These are phyloP conservation scores for Plagodis dolabraria DNA, from an alignment of 2,888 invertebrate species.

Conservation along the genomic window DNA sequence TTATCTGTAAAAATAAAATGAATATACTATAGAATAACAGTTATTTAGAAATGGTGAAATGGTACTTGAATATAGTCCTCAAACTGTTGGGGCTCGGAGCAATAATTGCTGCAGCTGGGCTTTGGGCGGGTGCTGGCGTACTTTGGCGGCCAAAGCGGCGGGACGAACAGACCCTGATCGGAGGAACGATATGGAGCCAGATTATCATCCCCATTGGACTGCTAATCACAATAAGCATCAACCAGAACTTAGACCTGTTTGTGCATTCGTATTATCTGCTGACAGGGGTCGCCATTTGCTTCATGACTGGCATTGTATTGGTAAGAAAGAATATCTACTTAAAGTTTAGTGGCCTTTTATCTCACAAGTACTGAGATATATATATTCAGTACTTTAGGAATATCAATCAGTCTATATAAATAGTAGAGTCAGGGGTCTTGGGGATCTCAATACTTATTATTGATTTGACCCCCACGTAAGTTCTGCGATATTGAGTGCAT, in stretches of 20 bases:
- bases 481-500: too few species aligned
- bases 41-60: slow-evolving; percentile 3
- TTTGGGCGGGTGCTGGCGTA: slow-evolving; percentile 62
- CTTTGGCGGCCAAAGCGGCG: slow-evolving; percentile 54
- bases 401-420: too few species aligned
- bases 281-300: slow-evolving; percentile 50
- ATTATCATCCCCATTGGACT: slow-evolving; percentile 63
- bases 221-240: slow-evolving; percentile 53
- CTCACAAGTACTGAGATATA: too few species aligned
- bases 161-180: slow-evolving; percentile 67
- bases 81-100: slow-evolving; percentile 54
- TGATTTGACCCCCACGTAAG: too few species aligned
- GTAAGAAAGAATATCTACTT: slow-evolving; percentile 44
- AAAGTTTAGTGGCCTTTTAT: background rate
- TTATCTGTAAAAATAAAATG: background rate
- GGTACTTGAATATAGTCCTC: slow-evolving; percentile 36
- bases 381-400: too few species aligned
- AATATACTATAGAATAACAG: background rate
- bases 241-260: slow-evolving; percentile 48
- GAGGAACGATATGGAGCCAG: slow-evolving; percentile 74
- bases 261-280: slow-evolving; percentile 60
- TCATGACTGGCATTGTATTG: slow-evolving; percentile 49
- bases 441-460: too few species aligned
- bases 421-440: too few species aligned
- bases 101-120: slow-evolving; percentile 52